A percentile compares a stretch with the other conserved stretches of the same genome.
These are phyloP conservation scores for Apteryx owenii DNA, from an alignment of 2,113 vertebrate genomes.

Conservation along the genomic window DNA sequence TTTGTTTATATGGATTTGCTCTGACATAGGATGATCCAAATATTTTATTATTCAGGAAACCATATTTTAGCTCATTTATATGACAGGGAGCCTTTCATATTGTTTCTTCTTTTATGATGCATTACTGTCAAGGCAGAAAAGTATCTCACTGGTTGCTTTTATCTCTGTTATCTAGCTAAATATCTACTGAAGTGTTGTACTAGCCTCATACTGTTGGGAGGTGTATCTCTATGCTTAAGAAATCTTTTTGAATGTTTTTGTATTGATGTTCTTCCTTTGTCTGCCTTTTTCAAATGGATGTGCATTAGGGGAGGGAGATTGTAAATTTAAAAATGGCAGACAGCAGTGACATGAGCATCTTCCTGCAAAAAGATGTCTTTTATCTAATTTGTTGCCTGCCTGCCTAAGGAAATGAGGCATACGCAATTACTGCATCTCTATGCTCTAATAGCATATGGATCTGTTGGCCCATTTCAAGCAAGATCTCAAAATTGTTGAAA, in stretches of 20 bases:
- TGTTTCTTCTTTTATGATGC: background rate
- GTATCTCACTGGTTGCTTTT: background rate
- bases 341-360: background rate
- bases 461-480: background rate
- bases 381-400: background rate
- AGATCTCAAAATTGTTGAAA: background rate
- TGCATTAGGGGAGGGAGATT: background rate
- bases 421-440: background rate
- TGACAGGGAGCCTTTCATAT: background rate
- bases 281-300: background rate
- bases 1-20: background rate
- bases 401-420: constrained; percentile 12
- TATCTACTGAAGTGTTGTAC: background rate
- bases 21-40: background rate
- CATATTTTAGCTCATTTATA: background rate
- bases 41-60: constrained; percentile 13
- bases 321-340: background rate
- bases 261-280: background rate
- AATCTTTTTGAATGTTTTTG: background rate
- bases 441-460: background rate
- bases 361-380: constrained; percentile 1
- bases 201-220: background rate
- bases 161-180: background rate
- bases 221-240: background rate
- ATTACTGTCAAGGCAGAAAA: background rate